Percentiles rank a stretch among this genome's conserved stretches.
These are phyloP conservation scores for Calliphora vicina DNA, from an alignment of 1,140 invertebrate genomes.

Conservation along the genomic window DNA sequence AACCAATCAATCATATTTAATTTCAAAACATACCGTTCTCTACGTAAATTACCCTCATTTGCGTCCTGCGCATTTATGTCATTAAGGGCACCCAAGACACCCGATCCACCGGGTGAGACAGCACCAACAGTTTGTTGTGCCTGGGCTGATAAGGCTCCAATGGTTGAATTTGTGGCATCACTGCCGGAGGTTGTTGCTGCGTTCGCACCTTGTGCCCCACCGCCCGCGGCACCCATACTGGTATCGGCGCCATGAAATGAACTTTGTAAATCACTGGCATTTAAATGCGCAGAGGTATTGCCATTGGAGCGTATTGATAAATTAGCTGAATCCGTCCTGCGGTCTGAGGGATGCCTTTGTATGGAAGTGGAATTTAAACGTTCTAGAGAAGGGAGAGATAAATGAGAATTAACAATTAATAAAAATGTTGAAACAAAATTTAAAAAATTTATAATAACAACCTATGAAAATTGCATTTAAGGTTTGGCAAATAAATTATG, in stretches of 20 bases:
- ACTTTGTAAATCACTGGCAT: conserved; percentile 53
- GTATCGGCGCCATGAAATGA: conserved; percentile 47
- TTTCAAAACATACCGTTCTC: conserved; percentile 55
- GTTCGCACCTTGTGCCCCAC: conserved; percentile 41
- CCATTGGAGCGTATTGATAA: conserved; percentile 58
- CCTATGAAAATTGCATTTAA: conserved; percentile 13
- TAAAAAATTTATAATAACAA: not conserved
- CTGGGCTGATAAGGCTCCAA: not conserved
- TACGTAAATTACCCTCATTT: conserved; percentile 47
- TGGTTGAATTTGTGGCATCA: conserved; percentile 19
- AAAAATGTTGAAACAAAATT: not conserved
- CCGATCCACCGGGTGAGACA: conserved; percentile 2
- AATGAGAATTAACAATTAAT: conserved; percentile 13
- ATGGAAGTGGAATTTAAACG: conserved; percentile 55
- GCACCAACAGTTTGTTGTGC: not conserved
- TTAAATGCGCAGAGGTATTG: conserved; percentile 53
- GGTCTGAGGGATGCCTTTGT: conserved; percentile 59
- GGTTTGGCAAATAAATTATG: not conserved
- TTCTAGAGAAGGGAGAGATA: conserved; percentile 45
- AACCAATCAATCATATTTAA: not conserved
- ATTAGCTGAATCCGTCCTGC: conserved; percentile 55
- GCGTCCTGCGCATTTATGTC: conserved; percentile 53
- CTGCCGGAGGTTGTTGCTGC: conserved; percentile 44
- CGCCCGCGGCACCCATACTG: conserved; percentile 38
- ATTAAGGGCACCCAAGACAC: conserved; percentile 33